These are phyloP conservation scores for Agriopis leucophaearia DNA, from an alignment of 2,888 invertebrate genomes.

Conservation along the genomic window DNA sequence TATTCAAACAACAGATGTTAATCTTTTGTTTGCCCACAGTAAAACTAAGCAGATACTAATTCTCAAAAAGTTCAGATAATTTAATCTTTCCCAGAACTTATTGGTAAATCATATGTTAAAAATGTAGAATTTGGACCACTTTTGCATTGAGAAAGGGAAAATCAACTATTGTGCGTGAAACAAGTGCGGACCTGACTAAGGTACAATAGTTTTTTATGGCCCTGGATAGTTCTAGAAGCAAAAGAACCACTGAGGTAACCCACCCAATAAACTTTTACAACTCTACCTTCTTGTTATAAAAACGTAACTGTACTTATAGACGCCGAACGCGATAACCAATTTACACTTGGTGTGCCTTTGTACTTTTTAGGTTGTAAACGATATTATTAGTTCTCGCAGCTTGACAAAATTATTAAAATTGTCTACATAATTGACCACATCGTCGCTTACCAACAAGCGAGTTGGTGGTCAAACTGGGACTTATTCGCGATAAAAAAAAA, in stretches of 20 bases:
- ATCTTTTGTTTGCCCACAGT: constrained; percentile 66
- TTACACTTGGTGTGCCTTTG: constrained; percentile 37
- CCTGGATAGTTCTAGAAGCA: constrained; percentile 35
- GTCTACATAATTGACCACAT: too few relatives aligned
- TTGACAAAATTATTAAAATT: too few relatives aligned
- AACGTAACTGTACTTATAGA: constrained; percentile 61
- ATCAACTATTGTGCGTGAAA: constrained; percentile 22
- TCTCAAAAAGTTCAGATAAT: constrained; percentile 27
- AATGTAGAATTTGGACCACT: constrained; percentile 26
- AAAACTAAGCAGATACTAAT: constrained; percentile 41
- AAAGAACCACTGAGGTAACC: constrained; percentile 55
- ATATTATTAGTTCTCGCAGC: background rate
- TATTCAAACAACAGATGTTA: constrained; percentile 48
- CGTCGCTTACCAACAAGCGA: too few relatives aligned
- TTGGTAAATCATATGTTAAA: constrained; percentile 38
- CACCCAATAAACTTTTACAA: constrained; percentile 66
- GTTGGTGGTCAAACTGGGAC: too few relatives aligned
- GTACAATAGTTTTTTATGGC: constrained; percentile 28
- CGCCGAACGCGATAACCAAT: constrained; percentile 37
- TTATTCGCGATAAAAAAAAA: too few relatives aligned
- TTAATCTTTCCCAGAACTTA: constrained; percentile 55
- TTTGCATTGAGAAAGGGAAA: constrained; percentile 8
- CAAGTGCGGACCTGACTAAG: constrained; percentile 58
- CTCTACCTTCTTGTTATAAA: constrained; percentile 52
- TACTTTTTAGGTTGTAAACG: background rate